phyloP scores from a whole-genome alignment of 2,888 invertebrate species.

The Colletes collaris region DNA sequence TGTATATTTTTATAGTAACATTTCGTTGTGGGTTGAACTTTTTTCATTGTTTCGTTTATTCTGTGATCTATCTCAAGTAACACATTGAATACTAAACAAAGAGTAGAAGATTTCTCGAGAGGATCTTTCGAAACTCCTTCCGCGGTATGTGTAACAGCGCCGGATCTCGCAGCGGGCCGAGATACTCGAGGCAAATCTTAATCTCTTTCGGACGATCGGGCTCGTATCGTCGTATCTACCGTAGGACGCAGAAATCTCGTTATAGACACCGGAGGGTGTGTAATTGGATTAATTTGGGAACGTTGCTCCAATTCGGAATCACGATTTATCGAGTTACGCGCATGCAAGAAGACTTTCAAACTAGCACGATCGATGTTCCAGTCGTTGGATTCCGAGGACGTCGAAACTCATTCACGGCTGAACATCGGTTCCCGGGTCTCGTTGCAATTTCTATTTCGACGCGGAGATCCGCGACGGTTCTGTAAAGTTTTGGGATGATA shows the following conservation, averaged over 20 bases:
- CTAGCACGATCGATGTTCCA: constrained; percentile 10
- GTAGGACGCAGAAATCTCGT: constrained; percentile 35
- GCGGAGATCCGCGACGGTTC: too few species aligned
- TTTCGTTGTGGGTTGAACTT: too few species aligned
- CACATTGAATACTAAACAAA: too few species aligned
- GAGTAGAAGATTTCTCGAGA: too few species aligned
- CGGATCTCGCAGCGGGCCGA: background rate
- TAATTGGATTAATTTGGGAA: constrained; percentile 49
- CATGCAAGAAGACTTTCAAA: constrained; percentile 22
- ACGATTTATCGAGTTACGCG: constrained; percentile 26
- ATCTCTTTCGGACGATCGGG: background rate
- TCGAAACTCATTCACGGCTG: background rate
- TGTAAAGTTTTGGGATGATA: too few species aligned
- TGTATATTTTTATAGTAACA: too few species aligned
- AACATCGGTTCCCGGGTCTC: too few species aligned
- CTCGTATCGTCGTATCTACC: background rate
- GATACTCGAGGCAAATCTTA: background rate
- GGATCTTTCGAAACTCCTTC: too few species aligned
- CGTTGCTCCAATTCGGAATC: constrained; percentile 35
- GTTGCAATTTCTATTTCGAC: too few species aligned
- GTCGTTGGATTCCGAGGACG: background rate
- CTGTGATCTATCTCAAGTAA: too few species aligned
- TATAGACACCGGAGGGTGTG: constrained; percentile 8
- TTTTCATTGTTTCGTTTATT: too few species aligned
- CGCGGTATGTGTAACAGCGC: too few species aligned